Evolutionary conservation across 64 coral and sea anemone genomes (phyloP), one percentile per base, ranked within the genome.

Genomic region (Dendrophyllia cribrosa): DNA sequence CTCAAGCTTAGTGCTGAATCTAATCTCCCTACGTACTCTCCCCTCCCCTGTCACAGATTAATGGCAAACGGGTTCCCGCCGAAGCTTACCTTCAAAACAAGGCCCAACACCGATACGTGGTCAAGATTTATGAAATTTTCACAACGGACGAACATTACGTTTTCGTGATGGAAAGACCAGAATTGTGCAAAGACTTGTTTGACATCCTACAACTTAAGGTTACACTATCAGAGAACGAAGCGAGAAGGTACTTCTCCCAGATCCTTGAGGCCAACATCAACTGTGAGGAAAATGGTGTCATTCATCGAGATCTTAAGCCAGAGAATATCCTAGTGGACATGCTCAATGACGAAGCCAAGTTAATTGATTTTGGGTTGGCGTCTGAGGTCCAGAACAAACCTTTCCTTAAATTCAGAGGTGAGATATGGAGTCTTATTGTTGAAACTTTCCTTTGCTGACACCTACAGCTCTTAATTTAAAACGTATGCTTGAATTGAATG

Each of bases 341-440:
- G 79, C 60, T 25, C 59, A 65, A 61, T 11, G 79, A 83, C 43
- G 79, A 66, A 43, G 61, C 61, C 20, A 83, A 83, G 60, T 66
- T 83, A 17, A 83, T 83, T 83, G 79, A 83, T 22, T 83, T 83
- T 83, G 79, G 79, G 17, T 11, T 83, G 59, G 79, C 79, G 16
- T 83, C 79, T 21, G 79, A 83, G 12, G 79, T 83, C 43, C 79
- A 83, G 48, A 9, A 83, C 3, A 46, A 47, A 8, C 79, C 79
- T 49, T 83, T 83, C 62, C 0, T 44, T 20, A n/a, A 9, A 50
- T 83, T 66, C 20, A 43, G 79, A 66, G 79, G 79, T 83, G 19
- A 66, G 53, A 34, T 34, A 34, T 34, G 2, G 2, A 2, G 34
- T 34, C 34, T 34, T 34, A 34, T 34, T 34, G 34, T 34, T 34